Evolutionary conservation across 2,797 vertebrate species (phyloP), one percentile per base, ranked within the genome.

Genomic region (Phylloscopus collybita): DNA sequence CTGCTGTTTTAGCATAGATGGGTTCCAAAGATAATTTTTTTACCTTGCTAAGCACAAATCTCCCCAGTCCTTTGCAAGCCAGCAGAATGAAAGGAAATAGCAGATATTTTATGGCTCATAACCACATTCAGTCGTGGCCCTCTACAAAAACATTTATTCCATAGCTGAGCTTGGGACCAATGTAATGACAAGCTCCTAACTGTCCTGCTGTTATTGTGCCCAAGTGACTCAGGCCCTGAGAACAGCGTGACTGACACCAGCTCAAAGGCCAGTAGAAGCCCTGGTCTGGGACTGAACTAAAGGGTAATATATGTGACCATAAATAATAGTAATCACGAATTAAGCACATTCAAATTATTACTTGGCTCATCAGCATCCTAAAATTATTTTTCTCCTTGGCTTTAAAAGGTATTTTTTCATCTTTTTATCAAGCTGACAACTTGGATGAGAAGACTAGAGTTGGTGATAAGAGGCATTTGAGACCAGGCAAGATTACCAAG

Each of bases 11-110:
- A 92, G 74, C 84, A 91, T 1, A 76, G 66, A 88, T 71, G 44
- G 9, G 51, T 61, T 79, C 45, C 76, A 86, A 75, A 92, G 76
- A 88, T 42, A 61, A n/a, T 29, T 86, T 69, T 91, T 93, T 80
- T 56, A 80, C n/a, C 67, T 65, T 85, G 44, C 80, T 94, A 91
- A 95, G 91, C 87, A 94, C 53, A 86, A 88, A 81, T 73, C 57
- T 92, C 84, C 25, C 45, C 32, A 32, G 7, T 38, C 16, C 32
- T 74, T 54, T 67, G 60, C 53, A 88, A 86, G 74, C 16, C 67
- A 93, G 78, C 49, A 82, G 60, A 94, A 81, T 80, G 66, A 90
- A 92, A 90, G 66, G 66, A 91, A 93, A 70, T n/a, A 54, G 76
- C 53, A 92, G 74, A 71, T 81, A 92, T 73, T 88, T 92, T 71